Evolutionary conservation across 2,797 vertebrate genomes (phyloP).

Genomic region (Channallabes apus): DNA sequence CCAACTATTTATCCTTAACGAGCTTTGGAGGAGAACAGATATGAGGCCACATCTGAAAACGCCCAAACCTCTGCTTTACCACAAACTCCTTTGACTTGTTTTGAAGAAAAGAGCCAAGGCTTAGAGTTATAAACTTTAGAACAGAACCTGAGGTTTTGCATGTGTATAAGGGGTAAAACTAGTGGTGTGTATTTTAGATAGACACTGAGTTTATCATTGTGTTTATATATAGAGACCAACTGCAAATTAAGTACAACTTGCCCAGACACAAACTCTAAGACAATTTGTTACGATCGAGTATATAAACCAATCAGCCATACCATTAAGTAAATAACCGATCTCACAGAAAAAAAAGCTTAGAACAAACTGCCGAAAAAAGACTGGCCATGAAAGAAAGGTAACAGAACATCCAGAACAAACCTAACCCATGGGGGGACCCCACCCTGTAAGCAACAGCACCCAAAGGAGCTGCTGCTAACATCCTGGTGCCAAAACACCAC

Average conservation of each 20-base stretch:
- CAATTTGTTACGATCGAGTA: neutral
- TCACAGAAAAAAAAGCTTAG: too few species aligned
- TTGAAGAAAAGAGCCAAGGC: slow-evolving; percentile 21
- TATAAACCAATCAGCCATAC: too few species aligned
- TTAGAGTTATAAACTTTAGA: slow-evolving; percentile 31
- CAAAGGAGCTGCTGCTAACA: too few species aligned
- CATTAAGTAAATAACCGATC: too few species aligned
- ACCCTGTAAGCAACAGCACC: too few species aligned
- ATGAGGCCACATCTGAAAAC: slow-evolving; percentile 38
- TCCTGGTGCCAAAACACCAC: too few species aligned
- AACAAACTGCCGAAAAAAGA: too few species aligned
- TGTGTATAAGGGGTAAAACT: slow-evolving; percentile 8
- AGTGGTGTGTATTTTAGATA: neutral
- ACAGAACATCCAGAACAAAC: too few species aligned
- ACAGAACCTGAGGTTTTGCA: slow-evolving; percentile 3
- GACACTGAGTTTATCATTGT: slow-evolving; percentile 7
- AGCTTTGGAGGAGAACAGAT: slow-evolving; percentile 23
- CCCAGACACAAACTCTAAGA: neutral
- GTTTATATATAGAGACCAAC: neutral
- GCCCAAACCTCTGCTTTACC: slow-evolving; percentile 11
- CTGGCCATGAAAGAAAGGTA: too few species aligned
- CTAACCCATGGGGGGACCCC: too few species aligned
- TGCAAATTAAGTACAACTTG: neutral
- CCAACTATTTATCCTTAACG: slow-evolving; percentile 35
- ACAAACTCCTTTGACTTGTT: slow-evolving; percentile 24